A percentile compares a stretch with the other conserved stretches of the same genome.
Conservation (phyloP, 2,113 vertebrate genomes). For the Lutjanus erythropterus region DNA sequence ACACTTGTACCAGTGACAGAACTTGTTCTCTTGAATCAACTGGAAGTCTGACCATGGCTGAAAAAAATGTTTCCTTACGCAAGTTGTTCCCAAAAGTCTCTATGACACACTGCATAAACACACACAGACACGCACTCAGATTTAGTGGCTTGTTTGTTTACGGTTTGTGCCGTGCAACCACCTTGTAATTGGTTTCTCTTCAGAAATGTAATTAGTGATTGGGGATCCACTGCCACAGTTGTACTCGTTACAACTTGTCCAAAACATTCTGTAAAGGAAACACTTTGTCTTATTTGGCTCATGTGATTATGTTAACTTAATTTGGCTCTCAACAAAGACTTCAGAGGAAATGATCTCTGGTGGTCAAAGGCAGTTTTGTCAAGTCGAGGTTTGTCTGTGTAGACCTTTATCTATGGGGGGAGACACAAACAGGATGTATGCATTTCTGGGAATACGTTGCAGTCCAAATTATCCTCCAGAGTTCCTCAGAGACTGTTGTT, state of each 20-base stretch:
- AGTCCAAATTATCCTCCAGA: conserved; percentile 8
- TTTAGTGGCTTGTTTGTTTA: not conserved
- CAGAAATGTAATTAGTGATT: conserved; percentile 22
- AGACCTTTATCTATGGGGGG: not conserved
- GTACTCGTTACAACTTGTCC: not conserved
- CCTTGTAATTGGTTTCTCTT: not conserved
- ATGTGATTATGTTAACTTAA: conserved; percentile 28
- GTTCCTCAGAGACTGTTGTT: not conserved
- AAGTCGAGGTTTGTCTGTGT: not conserved
- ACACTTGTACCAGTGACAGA: too few relatives aligned
- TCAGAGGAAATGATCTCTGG: not conserved
- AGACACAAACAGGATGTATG: not conserved
- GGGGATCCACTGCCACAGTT: not conserved
- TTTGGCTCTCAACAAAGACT: conserved; percentile 34
- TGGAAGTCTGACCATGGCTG: too few relatives aligned
- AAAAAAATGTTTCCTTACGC: not conserved
- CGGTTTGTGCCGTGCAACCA: not conserved
- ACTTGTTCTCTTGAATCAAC: too few relatives aligned
- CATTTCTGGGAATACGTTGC: conserved; percentile 2
- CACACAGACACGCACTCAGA: not conserved
- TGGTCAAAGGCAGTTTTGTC: conserved; percentile 22
- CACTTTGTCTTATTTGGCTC: not conserved
- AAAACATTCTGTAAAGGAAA: not conserved
- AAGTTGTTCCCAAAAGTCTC: not conserved
- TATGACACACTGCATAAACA: not conserved